Evolutionary conservation across 2,797 vertebrate species (phyloP), one percentile per base, ranked within the genome.

Genomic region (Phaenicophaeus curvirostris): DNA sequence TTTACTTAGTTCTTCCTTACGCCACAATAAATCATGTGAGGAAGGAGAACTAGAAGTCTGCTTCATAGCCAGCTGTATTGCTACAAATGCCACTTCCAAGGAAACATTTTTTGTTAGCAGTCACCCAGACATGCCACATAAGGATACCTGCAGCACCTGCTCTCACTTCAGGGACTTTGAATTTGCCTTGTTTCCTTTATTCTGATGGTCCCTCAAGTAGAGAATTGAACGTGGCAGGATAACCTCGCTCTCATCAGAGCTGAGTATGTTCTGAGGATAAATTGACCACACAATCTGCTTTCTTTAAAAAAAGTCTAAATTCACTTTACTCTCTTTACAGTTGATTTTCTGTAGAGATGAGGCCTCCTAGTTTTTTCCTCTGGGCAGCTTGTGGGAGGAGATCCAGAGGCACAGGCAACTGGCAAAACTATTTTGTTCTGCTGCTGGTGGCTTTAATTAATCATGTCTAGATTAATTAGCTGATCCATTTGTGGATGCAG

Each of bases 401-500:
- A 78, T 87, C 68, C 65, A 65, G 90, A 53, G 55, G 5, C 27
- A 81, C 15, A 66, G 77, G 69, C 63, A 72, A 68, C 39, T 55
- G 74, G 67, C 62, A 84, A 76, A 83, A 84, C 68, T 76, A 28
- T 79, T 74, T 53, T 84, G 25, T 82, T 85, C 42, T 90, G 75
- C 33, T 90, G 85, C 27, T 94, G 37, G 65, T 94, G 95, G 94
- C 91, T 88, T 71, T 79, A 83, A 48, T 76, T 91, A 94, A 93
- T 96, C 27, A 28, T 69, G 63, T 91, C 37, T 53, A 85, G 92
- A 95, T 93, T 95, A 92, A 92, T 93, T 94, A 96, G 82, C 59
- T 74, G 90, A 95, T 58, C 76, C 62, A 58, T 87, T 90, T 57
- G 23, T 81, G 65, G 66, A 95, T 88, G 27, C 39, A 15, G 85